These are phyloP conservation scores for Phallusia fumigata DNA, from an alignment of 23 tunicate species.

Conservation along the genomic window DNA sequence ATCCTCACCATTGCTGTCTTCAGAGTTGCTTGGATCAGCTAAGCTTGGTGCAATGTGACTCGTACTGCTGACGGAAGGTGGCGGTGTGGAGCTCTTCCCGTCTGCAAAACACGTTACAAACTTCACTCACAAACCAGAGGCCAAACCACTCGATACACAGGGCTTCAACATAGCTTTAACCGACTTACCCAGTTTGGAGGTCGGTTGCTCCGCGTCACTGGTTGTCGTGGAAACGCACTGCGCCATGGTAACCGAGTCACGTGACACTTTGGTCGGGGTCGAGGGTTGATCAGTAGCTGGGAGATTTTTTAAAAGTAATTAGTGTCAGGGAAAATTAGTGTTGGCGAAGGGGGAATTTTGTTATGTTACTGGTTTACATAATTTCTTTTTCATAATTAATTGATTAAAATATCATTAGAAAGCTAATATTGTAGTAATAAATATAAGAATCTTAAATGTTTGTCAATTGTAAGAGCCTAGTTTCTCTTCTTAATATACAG, in stretches of 20 bases:
- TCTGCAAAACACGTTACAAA: neutral
- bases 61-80: conserved; percentile 48
- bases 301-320: too few species aligned
- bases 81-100: conserved; percentile 23
- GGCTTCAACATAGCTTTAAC: neutral
- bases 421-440: too few species aligned
- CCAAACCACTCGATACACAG: too few species aligned
- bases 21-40: neutral
- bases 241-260: conserved; percentile 19
- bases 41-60: neutral
- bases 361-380: too few species aligned
- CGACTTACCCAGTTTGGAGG: neutral
- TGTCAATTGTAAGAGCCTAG: too few species aligned
- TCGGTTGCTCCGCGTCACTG: conserved; percentile 17
- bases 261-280: neutral
- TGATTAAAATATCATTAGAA: too few species aligned
- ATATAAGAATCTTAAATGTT: too few species aligned
- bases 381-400: too few species aligned
- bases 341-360: too few species aligned
- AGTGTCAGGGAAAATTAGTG: too few species aligned
- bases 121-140: neutral
- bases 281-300: neutral
- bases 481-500: too few species aligned
- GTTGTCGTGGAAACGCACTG: conserved; percentile 64
- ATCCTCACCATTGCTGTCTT: neutral